phyloP scores from a whole-genome alignment of 2,888 invertebrate species.

The Bombyx huttoni region DNA sequence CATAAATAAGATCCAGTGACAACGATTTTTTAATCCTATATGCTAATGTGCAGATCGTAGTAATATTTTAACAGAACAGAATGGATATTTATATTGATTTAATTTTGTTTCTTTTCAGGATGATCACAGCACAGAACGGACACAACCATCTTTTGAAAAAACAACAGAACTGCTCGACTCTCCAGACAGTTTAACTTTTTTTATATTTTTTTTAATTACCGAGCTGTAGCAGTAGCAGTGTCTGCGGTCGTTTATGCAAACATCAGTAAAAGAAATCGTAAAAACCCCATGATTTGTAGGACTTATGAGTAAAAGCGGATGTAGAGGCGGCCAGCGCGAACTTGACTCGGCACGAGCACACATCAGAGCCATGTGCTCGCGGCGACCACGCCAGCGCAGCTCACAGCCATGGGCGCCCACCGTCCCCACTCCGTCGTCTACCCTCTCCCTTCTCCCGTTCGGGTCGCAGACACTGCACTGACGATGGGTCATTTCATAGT shows the following conservation, averaged over 20 bases:
- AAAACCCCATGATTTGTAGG: not conserved
- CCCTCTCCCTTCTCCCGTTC: conserved; percentile 5
- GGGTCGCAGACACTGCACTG: conserved; percentile 23
- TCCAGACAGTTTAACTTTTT: conserved; percentile 1
- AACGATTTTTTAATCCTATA: too few species aligned
- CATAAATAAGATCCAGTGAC: too few species aligned
- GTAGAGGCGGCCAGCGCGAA: conserved; percentile 42
- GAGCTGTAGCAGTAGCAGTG: conserved; percentile 17
- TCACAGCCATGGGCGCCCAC: conserved; percentile 58
- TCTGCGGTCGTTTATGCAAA: conserved; percentile 15
- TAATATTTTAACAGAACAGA: too few species aligned
- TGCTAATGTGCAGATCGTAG: too few species aligned
- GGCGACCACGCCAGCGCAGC: conserved; percentile 44
- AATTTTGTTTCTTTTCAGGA: too few species aligned
- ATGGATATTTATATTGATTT: too few species aligned
- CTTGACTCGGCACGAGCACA: conserved; percentile 26
- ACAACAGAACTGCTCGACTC: not conserved
- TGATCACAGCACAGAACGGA: too few species aligned
- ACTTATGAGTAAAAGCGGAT: conserved; percentile 16
- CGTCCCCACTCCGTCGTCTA: conserved; percentile 32
- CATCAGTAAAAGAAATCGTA: not conserved
- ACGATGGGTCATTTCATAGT: conserved; percentile 50
- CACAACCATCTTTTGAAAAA: too few species aligned
- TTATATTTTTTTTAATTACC: conserved; percentile 7
- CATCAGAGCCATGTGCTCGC: conserved; percentile 19